These are phyloP conservation scores for Procapra przewalskii DNA, from an alignment of 2,113 vertebrate genomes.

Conservation along the genomic window DNA sequence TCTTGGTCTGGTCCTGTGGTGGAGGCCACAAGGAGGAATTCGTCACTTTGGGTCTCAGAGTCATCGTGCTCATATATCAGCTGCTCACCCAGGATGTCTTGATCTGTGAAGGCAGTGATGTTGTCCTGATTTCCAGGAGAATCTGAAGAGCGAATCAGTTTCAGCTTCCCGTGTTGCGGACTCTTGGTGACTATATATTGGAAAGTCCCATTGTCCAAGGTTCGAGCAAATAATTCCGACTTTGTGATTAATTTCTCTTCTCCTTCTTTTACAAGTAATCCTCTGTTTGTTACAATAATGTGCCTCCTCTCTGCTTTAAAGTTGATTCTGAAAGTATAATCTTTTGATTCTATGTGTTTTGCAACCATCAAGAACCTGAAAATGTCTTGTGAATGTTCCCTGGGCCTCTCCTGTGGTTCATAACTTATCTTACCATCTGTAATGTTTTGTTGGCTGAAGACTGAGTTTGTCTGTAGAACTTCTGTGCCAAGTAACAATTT, in stretches of 20 bases:
- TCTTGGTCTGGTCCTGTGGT: conserved; percentile 68
- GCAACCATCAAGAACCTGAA: conserved; percentile 88
- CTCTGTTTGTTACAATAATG: conserved; percentile 86
- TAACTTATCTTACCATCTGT: conserved; percentile 84
- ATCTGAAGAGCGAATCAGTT: conserved; percentile 82
- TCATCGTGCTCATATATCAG: conserved; percentile 91
- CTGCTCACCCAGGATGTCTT: conserved; percentile 83
- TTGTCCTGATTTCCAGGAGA: conserved; percentile 81
- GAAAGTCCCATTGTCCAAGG: conserved; percentile 82
- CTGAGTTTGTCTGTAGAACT: conserved; percentile 81
- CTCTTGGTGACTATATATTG: conserved; percentile 84
- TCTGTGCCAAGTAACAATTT: conserved; percentile 83
- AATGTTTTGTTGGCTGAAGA: conserved; percentile 89
- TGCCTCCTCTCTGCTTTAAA: conserved; percentile 85
- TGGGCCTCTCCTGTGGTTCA: conserved; percentile 80
- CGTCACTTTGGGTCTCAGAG: conserved; percentile 86
- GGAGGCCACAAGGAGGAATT: conserved; percentile 85
- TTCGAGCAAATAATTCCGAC: conserved; percentile 86
- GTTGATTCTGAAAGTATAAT: conserved; percentile 84
- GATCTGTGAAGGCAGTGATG: conserved; percentile 84
- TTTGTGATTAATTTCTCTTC: conserved; percentile 89
- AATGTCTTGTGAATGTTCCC: conserved; percentile 82
- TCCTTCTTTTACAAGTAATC: conserved; percentile 87
- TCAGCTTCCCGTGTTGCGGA: conserved; percentile 87
- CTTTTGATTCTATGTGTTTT: conserved; percentile 85